phyloP scores from a whole-genome alignment of 2,888 invertebrate genomes.

The Caenorhabditis sp. region DNA sequence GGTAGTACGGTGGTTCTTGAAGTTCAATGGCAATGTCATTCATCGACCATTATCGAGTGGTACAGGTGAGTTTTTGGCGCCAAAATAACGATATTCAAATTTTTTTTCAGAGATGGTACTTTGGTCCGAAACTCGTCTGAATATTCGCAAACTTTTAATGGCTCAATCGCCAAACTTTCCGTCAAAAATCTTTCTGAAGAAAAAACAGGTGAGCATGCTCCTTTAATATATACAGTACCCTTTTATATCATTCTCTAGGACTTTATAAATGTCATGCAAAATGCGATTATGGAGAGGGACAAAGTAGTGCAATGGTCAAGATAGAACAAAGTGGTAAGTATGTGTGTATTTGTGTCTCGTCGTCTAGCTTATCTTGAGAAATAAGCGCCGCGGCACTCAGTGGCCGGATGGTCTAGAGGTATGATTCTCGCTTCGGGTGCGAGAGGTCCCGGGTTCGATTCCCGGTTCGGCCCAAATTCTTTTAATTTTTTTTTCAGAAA shows the following conservation, averaged over 20 bases:
- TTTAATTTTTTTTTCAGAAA: neutral
- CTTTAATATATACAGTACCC: no score
- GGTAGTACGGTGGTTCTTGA: slow-evolving; percentile 65
- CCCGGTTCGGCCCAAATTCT: slow-evolving; percentile 62
- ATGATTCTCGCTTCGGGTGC: slow-evolving; percentile 72
- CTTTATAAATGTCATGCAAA: slow-evolving; percentile 68
- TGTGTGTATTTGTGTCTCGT: neutral
- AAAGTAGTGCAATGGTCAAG: slow-evolving; percentile 67
- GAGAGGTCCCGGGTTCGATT: slow-evolving; percentile 71
- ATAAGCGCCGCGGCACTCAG: slow-evolving; percentile 5
- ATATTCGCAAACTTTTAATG: slow-evolving; percentile 64
- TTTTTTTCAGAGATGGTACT: slow-evolving; percentile 60
- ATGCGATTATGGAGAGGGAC: slow-evolving; percentile 67
- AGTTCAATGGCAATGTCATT: slow-evolving; percentile 67
- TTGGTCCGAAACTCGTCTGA: slow-evolving; percentile 49
- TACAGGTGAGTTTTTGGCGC: slow-evolving; percentile 53
- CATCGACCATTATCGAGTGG: slow-evolving; percentile 69
- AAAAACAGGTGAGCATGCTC: no score
- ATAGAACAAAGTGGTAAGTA: slow-evolving; percentile 56
- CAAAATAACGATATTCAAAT: no score
- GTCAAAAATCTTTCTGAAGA: slow-evolving; percentile 60
- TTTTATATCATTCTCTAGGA: no score
- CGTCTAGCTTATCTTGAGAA: neutral
- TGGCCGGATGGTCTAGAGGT: slow-evolving; percentile 67
- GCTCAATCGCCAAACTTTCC: slow-evolving; percentile 59